Conservation (phyloP, 2,888 invertebrate genomes). For the Sphaerophoria rueppellii region DNA sequence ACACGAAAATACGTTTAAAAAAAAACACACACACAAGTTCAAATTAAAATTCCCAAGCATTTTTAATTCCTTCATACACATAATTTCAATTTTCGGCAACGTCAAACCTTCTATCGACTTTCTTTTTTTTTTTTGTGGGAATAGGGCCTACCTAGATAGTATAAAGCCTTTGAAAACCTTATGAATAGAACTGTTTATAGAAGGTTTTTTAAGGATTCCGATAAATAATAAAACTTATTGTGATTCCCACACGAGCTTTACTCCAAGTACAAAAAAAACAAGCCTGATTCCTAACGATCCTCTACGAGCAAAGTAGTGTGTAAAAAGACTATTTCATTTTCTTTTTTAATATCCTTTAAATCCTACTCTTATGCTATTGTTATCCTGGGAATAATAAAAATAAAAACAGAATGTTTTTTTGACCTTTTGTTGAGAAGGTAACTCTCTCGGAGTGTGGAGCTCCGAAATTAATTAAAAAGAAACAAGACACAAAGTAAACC, state of each 20-base stretch:
- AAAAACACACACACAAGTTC: too few relatives aligned
- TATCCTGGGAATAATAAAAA: constrained; percentile 2
- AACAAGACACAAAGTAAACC: not conserved
- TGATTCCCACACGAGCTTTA: not conserved
- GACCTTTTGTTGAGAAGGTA: constrained; percentile 7
- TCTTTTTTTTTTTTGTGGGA: not conserved
- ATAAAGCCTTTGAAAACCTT: not conserved
- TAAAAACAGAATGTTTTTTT: constrained; percentile 10
- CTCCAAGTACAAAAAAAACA: not conserved
- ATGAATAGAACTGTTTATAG: not conserved
- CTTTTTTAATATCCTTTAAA: not conserved
- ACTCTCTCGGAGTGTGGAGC: not conserved
- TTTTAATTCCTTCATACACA: too few relatives aligned
- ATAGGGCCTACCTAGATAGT: too few relatives aligned
- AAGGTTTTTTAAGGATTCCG: constrained; percentile 11
- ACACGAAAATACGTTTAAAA: too few relatives aligned
- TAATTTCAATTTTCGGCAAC: too few relatives aligned
- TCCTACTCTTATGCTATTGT: not conserved
- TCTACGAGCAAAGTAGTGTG: not conserved
- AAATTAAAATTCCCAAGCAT: too few relatives aligned
- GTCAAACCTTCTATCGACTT: too few relatives aligned
- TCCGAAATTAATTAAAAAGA: constrained; percentile 22
- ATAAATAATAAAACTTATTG: not conserved
- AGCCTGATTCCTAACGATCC: constrained; percentile 7
- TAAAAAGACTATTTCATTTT: not conserved